Evolutionary conservation across 2,113 vertebrate species (phyloP).

Genomic region (Uria lomvia): DNA sequence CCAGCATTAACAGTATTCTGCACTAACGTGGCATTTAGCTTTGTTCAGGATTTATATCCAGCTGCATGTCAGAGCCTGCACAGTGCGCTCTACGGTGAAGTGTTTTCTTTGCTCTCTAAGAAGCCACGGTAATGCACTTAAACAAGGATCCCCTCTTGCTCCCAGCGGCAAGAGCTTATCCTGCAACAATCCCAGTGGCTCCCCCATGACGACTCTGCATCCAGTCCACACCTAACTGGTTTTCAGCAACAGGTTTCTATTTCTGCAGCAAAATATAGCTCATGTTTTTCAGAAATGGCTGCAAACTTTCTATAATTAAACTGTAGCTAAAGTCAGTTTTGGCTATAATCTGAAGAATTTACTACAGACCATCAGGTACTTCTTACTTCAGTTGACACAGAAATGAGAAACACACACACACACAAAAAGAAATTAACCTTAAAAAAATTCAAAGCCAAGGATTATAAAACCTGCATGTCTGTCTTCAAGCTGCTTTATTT

Average conservation of each 20-base stretch:
- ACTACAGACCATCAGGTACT: neutral
- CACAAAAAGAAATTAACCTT: neutral
- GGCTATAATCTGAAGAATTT: neutral
- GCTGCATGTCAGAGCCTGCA: neutral
- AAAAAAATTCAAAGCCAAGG: neutral
- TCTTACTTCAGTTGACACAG: neutral
- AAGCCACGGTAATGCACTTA: neutral
- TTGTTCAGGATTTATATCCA: neutral
- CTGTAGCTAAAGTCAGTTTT: neutral
- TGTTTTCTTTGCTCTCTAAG: neutral
- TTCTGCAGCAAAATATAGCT: neutral
- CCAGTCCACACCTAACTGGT: neutral
- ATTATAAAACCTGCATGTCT: neutral
- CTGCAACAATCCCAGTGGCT: neutral
- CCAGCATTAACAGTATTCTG: fast-evolving
- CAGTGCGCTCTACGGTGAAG: fast-evolving
- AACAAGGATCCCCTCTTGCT: neutral
- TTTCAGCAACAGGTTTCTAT: neutral
- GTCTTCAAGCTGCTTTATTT: neutral
- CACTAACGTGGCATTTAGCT: fast-evolving
- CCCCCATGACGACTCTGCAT: neutral
- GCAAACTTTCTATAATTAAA: neutral
- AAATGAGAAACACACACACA: neutral
- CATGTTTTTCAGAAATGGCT: neutral
- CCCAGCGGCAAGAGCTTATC: neutral